phyloP scores from a whole-genome alignment of 2,888 invertebrate genomes.

The Timema podura region DNA sequence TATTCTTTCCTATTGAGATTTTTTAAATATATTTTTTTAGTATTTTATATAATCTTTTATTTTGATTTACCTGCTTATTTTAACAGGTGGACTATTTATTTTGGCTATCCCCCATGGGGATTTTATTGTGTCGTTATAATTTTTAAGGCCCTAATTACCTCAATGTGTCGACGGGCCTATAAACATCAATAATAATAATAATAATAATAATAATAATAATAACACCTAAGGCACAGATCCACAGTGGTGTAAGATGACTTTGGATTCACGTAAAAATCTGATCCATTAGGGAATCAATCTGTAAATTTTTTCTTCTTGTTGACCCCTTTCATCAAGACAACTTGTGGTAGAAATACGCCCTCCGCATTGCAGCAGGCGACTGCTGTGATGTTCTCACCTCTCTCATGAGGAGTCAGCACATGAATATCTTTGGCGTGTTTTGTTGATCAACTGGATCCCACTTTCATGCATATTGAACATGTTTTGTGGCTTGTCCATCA shows the following conservation, averaged over 20 bases:
- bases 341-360: constrained; percentile 29
- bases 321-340: constrained; percentile 30
- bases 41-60: too few relatives aligned
- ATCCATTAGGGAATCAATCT: constrained; percentile 29
- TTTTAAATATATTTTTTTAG: too few relatives aligned
- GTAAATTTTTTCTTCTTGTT: constrained; percentile 26
- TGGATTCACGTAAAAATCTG: constrained; percentile 28
- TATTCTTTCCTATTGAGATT: too few relatives aligned
- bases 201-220: too few relatives aligned
- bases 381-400: constrained; percentile 27
- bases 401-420: constrained; percentile 18
- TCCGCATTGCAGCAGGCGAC: constrained; percentile 29
- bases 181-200: too few relatives aligned
- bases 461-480: constrained; percentile 10
- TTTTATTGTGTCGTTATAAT: too few relatives aligned
- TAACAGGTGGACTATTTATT: too few relatives aligned
- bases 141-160: too few relatives aligned
- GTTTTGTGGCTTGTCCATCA: constrained; percentile 11
- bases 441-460: constrained; percentile 13
- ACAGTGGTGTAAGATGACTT: constrained; percentile 29
- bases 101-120: too few relatives aligned
- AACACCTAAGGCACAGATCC: constrained; percentile 28
- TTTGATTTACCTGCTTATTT: too few relatives aligned
- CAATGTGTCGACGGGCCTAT: too few relatives aligned
- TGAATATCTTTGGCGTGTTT: constrained; percentile 10